Base-by-base conservation (phyloP, 1,140 invertebrate species). In the Drosophila parvula region DNA sequence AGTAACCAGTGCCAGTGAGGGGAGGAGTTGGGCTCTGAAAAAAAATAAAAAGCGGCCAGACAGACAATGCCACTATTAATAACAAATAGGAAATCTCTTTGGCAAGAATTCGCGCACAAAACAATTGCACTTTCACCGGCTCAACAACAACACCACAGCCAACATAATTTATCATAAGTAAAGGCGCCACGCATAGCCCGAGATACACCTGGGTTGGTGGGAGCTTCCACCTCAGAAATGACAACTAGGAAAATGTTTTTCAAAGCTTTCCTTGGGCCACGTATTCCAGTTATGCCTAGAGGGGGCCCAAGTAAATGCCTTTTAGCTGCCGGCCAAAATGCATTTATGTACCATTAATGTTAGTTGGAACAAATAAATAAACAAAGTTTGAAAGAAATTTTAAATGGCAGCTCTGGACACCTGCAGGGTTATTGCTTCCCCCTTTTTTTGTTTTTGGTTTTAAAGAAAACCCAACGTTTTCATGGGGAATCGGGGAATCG, bases 161-260 rank as follows among this genome's bases (percentile, higher is more conserved):
- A 50, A 63, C 65, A 89, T 89, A 89, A 84, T 75, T 90, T 84
- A 89, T 89, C 74, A 89, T 80, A 89, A 84, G 61, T 76, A 81
- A 74, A 64, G 56, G 48, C 67, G 59, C 41, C 65, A 64, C 68
- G 73, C 78, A 50, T 51, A 73, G 64, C 75, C 74, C 58, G 53
- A 51, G 12, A 18, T 57, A 40, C 18, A 47, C 16, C 5, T 32
- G 38, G 58, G 45, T 47, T 64, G 79, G 83, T 86, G 83, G 84
- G 83, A 86, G 83, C 74, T 73, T 67, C 53, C 53, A 60, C 38
- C 58, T 53, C 32, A 43, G 36, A 60, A 67, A 89, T 83, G 84
- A 89, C 83, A 88, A 89, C 77, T 70, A 80, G 79, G 80, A 83
- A 88, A 88, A 80, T 53, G 30, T 18, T 47, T 44, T 60, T 55